These are phyloP conservation scores for Xylocopa sonorina DNA, from an alignment of 1,140 invertebrate genomes.

Conservation along the genomic window DNA sequence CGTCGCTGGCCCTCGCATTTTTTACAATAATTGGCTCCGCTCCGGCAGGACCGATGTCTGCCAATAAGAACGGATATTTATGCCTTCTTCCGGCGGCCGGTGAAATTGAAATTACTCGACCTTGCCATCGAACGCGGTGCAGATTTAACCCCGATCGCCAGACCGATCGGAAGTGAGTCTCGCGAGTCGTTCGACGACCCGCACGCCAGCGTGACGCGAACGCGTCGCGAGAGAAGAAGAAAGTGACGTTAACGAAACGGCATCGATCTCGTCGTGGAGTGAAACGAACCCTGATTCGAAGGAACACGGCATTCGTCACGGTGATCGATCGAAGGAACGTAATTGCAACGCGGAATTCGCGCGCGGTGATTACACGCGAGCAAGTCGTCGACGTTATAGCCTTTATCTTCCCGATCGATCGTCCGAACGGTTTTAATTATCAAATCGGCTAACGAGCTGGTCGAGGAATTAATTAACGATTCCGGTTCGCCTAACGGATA, in stretches of 20 bases:
- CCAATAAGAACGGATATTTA: slow-evolving; percentile 54
- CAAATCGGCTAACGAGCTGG: slow-evolving; percentile 40
- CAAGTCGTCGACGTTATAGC: slow-evolving; percentile 25
- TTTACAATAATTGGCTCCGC: slow-evolving; percentile 50
- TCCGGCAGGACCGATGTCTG: slow-evolving; percentile 3
- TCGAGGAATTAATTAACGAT: slow-evolving; percentile 56
- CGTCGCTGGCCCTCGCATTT: slow-evolving; percentile 35
- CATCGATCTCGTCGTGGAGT: neutral
- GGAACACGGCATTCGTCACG: neutral
- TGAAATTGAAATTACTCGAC: slow-evolving; percentile 5
- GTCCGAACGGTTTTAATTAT: slow-evolving; percentile 55
- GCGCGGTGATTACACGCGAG: neutral
- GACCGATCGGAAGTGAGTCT: too few relatives aligned
- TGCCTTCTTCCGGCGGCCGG: slow-evolving; percentile 1
- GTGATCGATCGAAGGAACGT: slow-evolving; percentile 29
- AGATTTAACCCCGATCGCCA: neutral
- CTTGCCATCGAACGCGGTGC: too few relatives aligned
- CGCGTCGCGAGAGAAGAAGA: too few relatives aligned
- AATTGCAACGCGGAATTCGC: slow-evolving; percentile 8
- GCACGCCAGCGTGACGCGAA: too few relatives aligned
- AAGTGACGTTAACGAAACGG: neutral
- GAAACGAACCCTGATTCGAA: neutral
- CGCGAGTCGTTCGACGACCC: neutral
- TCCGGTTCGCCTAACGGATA: slow-evolving; percentile 23
- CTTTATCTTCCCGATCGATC: slow-evolving; percentile 54